A percentile compares a stretch with the other conserved stretches of the same genome.
phyloP scores from a whole-genome alignment of 2,888 invertebrate genomes.

The Diaprepes abbreviatus region DNA sequence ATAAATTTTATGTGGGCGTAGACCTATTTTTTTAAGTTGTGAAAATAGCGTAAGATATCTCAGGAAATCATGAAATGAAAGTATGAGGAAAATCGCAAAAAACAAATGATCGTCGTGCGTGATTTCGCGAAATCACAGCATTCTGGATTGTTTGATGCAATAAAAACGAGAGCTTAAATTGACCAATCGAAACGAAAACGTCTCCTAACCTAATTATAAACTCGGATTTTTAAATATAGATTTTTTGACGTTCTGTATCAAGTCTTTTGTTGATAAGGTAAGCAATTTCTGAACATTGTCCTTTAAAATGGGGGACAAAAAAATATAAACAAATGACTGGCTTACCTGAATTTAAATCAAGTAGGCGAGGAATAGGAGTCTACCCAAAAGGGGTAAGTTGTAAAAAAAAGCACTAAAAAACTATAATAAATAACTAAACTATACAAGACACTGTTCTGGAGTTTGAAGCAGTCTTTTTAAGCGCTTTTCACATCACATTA shows the following conservation, averaged over 20 bases:
- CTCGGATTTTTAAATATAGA: conserved; percentile 53
- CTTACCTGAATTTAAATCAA: conserved; percentile 41
- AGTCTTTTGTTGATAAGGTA: conserved; percentile 43
- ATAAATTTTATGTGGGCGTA: conserved; percentile 33
- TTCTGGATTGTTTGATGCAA: conserved; percentile 18
- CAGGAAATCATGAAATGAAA: conserved; percentile 37
- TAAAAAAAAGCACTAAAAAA: conserved; percentile 49
- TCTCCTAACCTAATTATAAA: conserved; percentile 66
- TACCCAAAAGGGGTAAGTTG: conserved; percentile 52
- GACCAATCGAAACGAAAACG: conserved; percentile 53
- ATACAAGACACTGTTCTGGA: conserved; percentile 48
- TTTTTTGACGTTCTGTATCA: conserved; percentile 56
- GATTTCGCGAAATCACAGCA: conserved; percentile 16
- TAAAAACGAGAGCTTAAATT: conserved; percentile 18
- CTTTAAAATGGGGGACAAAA: neutral
- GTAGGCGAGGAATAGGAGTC: conserved; percentile 49
- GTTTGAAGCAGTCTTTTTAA: conserved; percentile 48
- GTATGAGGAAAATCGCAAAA: conserved; percentile 10
- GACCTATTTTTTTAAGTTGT: conserved; percentile 37
- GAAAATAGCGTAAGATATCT: conserved; percentile 52
- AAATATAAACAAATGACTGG: conserved; percentile 9
- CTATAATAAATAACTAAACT: conserved; percentile 50
- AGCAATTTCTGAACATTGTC: conserved; percentile 6
- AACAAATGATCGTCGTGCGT: conserved; percentile 15
- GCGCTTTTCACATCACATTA: conserved; percentile 51